Conservation (phyloP, 2,797 vertebrate species). For the Hoplostethus mediterraneus region DNA sequence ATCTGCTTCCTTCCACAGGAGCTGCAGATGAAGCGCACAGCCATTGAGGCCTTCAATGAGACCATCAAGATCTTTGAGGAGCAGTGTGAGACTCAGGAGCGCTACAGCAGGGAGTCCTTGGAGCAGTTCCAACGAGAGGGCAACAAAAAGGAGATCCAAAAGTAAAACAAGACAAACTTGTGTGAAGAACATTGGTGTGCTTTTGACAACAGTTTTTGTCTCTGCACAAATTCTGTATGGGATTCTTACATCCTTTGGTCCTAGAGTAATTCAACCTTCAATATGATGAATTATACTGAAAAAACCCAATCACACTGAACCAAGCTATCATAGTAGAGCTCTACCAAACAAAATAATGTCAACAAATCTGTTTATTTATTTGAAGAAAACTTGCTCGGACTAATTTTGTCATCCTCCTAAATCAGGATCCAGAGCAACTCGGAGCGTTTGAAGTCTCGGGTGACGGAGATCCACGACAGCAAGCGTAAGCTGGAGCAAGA, state of each 20-base stretch:
- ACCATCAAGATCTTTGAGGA: conserved; percentile 98
- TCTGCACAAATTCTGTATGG: no score
- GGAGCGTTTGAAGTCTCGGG: conserved; percentile 91
- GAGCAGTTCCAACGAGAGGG: conserved; percentile 92
- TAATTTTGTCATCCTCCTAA: not conserved
- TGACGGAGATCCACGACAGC: conserved; percentile 94
- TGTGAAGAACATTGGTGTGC: not conserved
- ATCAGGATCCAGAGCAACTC: conserved; percentile 93
- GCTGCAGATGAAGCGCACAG: conserved; percentile 95
- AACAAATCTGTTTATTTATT: not conserved
- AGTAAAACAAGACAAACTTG: conserved; percentile 74
- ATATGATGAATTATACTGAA: no score
- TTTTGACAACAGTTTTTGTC: not conserved
- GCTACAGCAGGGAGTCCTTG: conserved; percentile 92
- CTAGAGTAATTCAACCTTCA: no score
- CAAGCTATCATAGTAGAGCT: no score
- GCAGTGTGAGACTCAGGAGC: conserved; percentile 93
- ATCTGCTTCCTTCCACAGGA: conserved; percentile 78
- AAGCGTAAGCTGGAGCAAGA: conserved; percentile 94
- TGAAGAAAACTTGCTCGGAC: not conserved
- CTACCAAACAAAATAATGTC: no score
- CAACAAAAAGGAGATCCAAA: conserved; percentile 94
- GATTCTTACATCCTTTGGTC: not conserved
- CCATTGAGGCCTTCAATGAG: conserved; percentile 94
- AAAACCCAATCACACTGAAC: not conserved